Evolutionary conservation across 2,888 invertebrate species (phyloP), one percentile per base, ranked within the genome.

Genomic region (Cantharis lateralis): DNA sequence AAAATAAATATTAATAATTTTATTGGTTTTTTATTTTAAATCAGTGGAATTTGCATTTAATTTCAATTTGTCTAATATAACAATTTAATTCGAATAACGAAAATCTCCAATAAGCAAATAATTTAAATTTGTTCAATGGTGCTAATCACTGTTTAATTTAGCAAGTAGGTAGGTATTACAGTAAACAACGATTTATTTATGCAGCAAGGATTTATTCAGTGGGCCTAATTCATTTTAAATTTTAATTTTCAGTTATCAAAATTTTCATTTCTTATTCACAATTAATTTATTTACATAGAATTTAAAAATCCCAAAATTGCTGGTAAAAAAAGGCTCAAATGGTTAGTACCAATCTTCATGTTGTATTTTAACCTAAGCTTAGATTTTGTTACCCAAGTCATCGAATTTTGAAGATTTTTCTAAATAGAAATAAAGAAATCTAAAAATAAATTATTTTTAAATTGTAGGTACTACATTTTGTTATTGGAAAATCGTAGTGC

Each of bases 1-100:
- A 80, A 81, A 80, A 81, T 79, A 81, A 74, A 75, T 66, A 66
- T 66, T 66, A 24, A n/a, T 24, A 66, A 66, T 20, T 66, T 66
- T 48, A n/a, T 48, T 48, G n/a, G 48, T n/a, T 48, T 48, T 48
- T 48, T 7, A 48, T 48, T 48, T 48, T 2, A 48, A 48, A 48
- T 9, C 7, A 0, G 1, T n/a, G 0, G 48, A n/a, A 5, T 7
- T 24, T 24, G 20, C 7, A 24, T 24, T 24, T 48, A 48, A 48
- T 48, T 48, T 48, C 0, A 48, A 48, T 48, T n/a, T 48, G 13
- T n/a, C n/a, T 48, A n/a, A 32, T 48, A 48, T n/a, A n/a, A n/a
- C 48, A 48, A 13, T 48, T 48, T 48, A 48, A n/a, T n/a, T 48
- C 48, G n/a, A 48, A 48, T n/a, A 32, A 48, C 7, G 48, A 48